phyloP scores from a whole-genome alignment of 2,113 vertebrate species.

The Heterotis niloticus region DNA sequence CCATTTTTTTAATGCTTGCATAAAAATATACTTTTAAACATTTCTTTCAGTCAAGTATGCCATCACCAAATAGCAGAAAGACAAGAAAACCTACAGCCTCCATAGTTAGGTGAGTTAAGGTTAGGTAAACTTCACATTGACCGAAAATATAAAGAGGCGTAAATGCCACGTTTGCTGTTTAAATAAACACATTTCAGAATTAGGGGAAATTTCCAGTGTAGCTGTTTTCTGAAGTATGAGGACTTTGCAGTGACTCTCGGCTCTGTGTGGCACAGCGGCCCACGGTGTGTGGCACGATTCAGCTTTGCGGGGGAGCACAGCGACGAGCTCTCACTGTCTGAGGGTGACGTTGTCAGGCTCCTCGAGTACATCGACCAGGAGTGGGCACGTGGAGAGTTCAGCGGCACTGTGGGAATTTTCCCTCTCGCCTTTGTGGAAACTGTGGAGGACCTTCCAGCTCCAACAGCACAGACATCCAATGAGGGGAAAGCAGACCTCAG shows the following conservation, averaged over 20 bases:
- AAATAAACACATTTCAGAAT: too few species aligned
- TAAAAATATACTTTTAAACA: background rate
- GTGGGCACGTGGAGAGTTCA: conserved; percentile 75
- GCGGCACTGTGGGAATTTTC: conserved; percentile 66
- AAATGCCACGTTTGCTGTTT: too few species aligned
- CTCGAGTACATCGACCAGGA: conserved; percentile 74
- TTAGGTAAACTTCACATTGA: background rate
- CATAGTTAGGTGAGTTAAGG: conserved; percentile 18
- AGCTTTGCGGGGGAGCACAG: conserved; percentile 74
- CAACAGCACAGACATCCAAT: background rate
- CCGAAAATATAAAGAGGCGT: background rate
- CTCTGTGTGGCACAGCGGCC: conserved; percentile 51
- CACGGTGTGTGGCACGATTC: conserved; percentile 69
- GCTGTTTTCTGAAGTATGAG: too few species aligned
- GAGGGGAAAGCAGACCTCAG: conserved; percentile 1
- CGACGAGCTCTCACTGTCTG: conserved; percentile 75
- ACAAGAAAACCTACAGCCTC: background rate
- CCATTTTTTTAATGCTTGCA: background rate
- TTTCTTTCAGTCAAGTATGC: conserved; percentile 58
- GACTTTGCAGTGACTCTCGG: background rate
- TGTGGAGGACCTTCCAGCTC: conserved; percentile 57
- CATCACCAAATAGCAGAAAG: conserved; percentile 54
- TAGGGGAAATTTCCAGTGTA: too few species aligned
- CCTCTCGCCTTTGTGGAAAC: conserved; percentile 78
- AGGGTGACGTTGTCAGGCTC: conserved; percentile 72